A percentile compares a stretch with the other conserved stretches of the same genome.
These are phyloP conservation scores for Oithona nana DNA, from an alignment of 2,888 invertebrate genomes.

Conservation along the genomic window DNA sequence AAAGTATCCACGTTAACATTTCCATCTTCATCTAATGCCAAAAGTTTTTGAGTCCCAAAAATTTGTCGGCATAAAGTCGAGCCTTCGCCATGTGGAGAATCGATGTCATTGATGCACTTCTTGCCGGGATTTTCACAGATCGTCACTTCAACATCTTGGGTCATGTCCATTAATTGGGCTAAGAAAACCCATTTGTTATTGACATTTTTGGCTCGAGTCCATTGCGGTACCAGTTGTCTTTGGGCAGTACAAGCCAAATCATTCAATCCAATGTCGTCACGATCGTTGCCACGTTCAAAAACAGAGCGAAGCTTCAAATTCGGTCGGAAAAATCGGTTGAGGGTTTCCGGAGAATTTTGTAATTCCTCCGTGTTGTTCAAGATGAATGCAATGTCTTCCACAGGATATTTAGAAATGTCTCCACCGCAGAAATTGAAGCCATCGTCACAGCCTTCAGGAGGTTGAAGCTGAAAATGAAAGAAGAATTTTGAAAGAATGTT, in stretches of 20 bases:
- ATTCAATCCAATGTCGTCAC: neutral
- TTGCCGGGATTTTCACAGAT: constrained; percentile 1
- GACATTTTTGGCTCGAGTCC: neutral
- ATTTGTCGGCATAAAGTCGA: neutral
- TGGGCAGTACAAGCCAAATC: neutral
- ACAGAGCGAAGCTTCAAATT: neutral
- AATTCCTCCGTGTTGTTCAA: neutral
- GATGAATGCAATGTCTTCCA: neutral
- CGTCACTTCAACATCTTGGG: neutral
- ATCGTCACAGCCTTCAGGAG: constrained; percentile 1
- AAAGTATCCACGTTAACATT: neutral
- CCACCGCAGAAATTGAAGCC: neutral
- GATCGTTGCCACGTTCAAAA: neutral
- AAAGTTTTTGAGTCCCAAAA: neutral
- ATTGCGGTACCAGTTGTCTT: constrained; percentile 1
- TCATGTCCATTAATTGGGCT: neutral
- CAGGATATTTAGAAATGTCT: neutral
- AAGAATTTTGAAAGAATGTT: too few relatives aligned
- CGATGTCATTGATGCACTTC: constrained; percentile 1
- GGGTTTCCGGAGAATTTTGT: neutral
- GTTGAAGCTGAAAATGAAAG: too few relatives aligned
- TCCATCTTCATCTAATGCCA: constrained; percentile 6
- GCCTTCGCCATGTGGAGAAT: constrained; percentile 1
- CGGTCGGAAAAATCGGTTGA: neutral
- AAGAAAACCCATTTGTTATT: constrained; percentile 8